A percentile compares a stretch with the other conserved stretches of the same genome.
Evolutionary conservation across 2,797 vertebrate genomes (phyloP).

Genomic region (Tenualosa ilisha): DNA sequence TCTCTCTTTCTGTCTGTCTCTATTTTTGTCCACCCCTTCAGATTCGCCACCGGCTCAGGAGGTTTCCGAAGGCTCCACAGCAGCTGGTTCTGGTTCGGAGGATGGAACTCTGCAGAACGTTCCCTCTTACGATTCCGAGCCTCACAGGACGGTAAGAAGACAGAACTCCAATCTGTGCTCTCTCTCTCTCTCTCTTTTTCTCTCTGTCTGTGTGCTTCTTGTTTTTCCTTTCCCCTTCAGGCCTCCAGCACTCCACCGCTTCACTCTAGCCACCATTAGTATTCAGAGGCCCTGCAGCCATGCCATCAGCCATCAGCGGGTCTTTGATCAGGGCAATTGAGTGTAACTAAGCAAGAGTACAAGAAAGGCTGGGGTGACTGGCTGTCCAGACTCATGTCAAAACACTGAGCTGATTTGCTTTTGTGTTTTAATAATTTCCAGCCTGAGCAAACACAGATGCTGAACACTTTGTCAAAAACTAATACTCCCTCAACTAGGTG

Average conservation of each 20-base stretch:
- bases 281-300: background rate
- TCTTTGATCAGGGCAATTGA: conserved; percentile 6
- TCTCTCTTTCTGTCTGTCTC: background rate
- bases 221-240: no score
- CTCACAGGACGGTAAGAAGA: conserved; percentile 47
- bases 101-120: conserved; percentile 24
- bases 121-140: conserved; percentile 30
- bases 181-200: no score
- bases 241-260: background rate
- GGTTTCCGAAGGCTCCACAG: conserved; percentile 23
- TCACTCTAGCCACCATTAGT: background rate
- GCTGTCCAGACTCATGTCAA: background rate
- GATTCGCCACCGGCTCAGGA: conserved; percentile 43
- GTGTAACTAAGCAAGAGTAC: background rate
- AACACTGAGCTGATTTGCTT: background rate
- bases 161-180: conserved; percentile 12
- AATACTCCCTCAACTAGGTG: background rate
- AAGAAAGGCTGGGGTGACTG: background rate
- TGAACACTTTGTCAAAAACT: background rate
- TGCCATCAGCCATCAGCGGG: background rate
- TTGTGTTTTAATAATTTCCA: background rate
- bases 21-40: conserved; percentile 34
- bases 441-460: background rate
- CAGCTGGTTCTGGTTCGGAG: conserved; percentile 34
- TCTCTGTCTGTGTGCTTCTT: background rate